A percentile compares a stretch with the other conserved stretches of the same genome.
These are phyloP conservation scores for Diorhabda sublineata DNA, from an alignment of 1,140 invertebrate species.

Conservation along the genomic window DNA sequence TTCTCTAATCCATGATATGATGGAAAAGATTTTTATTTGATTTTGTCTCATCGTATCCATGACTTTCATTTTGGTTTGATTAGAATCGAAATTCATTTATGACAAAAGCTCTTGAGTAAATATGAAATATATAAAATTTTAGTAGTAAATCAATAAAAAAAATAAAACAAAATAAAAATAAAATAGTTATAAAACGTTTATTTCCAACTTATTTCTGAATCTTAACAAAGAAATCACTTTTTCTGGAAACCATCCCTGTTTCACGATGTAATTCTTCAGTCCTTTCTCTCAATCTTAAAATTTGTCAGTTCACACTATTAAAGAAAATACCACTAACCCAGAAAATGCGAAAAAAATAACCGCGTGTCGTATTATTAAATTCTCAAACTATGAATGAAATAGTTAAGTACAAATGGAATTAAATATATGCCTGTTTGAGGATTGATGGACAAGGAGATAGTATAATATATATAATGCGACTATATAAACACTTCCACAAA, in stretches of 20 bases:
- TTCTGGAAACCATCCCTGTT: constrained; percentile 29
- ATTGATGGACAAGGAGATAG: too few relatives aligned
- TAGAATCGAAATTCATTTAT: too few relatives aligned
- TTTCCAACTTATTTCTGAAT: constrained; percentile 15
- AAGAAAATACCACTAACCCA: constrained; percentile 8
- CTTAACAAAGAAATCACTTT: background rate
- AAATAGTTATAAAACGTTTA: constrained; percentile 11
- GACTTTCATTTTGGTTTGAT: too few relatives aligned
- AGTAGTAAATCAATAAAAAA: background rate
- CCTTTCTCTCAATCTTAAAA: constrained; percentile 20
- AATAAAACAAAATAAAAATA: constrained; percentile 1
- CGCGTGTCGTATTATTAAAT: background rate
- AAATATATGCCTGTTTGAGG: background rate
- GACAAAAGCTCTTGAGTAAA: too few relatives aligned
- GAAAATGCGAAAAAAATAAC: constrained; percentile 1
- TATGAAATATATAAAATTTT: too few relatives aligned
- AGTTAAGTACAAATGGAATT: background rate
- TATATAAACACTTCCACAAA: too few relatives aligned
- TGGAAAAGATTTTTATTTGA: too few relatives aligned
- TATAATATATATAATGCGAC: too few relatives aligned
- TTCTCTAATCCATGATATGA: too few relatives aligned
- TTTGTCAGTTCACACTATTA: constrained; percentile 2
- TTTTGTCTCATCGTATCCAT: too few relatives aligned
- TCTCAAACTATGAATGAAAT: background rate
- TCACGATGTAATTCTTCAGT: constrained; percentile 34